Percentiles rank a stretch among this genome's conserved stretches.
Conservation (phyloP, 1,140 invertebrate species). For the Samia ricini region DNA sequence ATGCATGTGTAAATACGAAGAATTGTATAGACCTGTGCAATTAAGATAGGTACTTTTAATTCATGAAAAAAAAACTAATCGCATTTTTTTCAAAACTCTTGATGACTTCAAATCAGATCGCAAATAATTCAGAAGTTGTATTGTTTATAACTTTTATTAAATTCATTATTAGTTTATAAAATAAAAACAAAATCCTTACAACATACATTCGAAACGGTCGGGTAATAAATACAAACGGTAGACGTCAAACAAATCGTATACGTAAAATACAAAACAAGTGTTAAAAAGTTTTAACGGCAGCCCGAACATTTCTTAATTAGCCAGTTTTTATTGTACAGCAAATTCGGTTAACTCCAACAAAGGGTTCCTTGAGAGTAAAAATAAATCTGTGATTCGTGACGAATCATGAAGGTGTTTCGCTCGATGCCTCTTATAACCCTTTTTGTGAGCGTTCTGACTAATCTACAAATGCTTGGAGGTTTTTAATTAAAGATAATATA, state of each 20-base stretch:
- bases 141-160: too few species aligned
- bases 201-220: neutral
- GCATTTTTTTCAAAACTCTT: too few species aligned
- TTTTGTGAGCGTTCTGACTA: slow-evolving; percentile 68
- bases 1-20: too few species aligned
- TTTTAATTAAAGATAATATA: slow-evolving; percentile 76
- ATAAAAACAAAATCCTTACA: neutral
- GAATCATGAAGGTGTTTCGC: slow-evolving; percentile 72
- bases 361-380: slow-evolving; percentile 69
- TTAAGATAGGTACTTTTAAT: too few species aligned
- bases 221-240: slow-evolving; percentile 25
- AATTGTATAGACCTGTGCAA: too few species aligned
- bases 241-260: slow-evolving; percentile 31
- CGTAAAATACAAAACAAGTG: slow-evolving; percentile 35
- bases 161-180: neutral
- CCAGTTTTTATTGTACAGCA: slow-evolving; percentile 70
- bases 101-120: too few species aligned
- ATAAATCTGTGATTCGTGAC: slow-evolving; percentile 71
- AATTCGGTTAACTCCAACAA: slow-evolving; percentile 74
- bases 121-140: too few species aligned
- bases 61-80: too few species aligned
- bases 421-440: slow-evolving; percentile 62
- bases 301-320: slow-evolving; percentile 74
- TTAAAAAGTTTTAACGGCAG: slow-evolving; percentile 59
- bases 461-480: slow-evolving; percentile 67